A percentile compares a stretch with the other conserved stretches of the same genome.
phyloP scores from a whole-genome alignment of 2,888 invertebrate genomes.

The Trissoscelio sp. region DNA sequence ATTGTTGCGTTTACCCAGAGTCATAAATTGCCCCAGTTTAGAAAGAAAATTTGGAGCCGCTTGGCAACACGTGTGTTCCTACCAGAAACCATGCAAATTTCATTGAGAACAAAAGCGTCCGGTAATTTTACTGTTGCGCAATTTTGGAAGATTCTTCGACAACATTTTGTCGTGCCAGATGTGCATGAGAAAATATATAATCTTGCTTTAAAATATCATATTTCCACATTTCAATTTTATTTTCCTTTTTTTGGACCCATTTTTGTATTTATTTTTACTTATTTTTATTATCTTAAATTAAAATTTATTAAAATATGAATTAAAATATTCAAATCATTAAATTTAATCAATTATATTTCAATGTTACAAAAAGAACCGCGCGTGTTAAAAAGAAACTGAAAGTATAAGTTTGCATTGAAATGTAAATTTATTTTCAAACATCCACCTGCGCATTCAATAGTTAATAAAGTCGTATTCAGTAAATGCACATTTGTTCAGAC shows the following conservation, averaged over 20 bases:
- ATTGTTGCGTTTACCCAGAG: conserved; percentile 75
- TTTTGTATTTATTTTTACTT: too few relatives aligned
- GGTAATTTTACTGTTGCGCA: conserved; percentile 65
- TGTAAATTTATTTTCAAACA: conserved; percentile 32
- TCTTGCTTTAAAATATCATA: background rate
- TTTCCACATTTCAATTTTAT: background rate
- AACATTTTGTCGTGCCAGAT: conserved; percentile 59
- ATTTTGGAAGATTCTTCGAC: conserved; percentile 50
- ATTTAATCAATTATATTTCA: too few relatives aligned
- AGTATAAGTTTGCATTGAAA: conserved; percentile 12
- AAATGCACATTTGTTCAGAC: conserved; percentile 47
- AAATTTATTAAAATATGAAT: too few relatives aligned
- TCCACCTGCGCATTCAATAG: conserved; percentile 48
- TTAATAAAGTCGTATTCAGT: conserved; percentile 64
- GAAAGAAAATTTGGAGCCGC: conserved; percentile 74
- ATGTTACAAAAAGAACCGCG: background rate
- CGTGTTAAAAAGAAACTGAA: background rate
- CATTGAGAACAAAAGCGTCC: conserved; percentile 52
- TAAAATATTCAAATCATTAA: too few relatives aligned
- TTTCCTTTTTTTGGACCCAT: background rate
- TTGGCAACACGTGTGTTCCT: conserved; percentile 75
- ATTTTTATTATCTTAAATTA: too few relatives aligned
- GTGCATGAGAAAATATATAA: conserved; percentile 30
- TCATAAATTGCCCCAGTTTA: conserved; percentile 82
- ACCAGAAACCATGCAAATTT: conserved; percentile 75